Evolutionary conservation across 2,113 vertebrate species (phyloP).

Genomic region (Otolemur garnettii): DNA sequence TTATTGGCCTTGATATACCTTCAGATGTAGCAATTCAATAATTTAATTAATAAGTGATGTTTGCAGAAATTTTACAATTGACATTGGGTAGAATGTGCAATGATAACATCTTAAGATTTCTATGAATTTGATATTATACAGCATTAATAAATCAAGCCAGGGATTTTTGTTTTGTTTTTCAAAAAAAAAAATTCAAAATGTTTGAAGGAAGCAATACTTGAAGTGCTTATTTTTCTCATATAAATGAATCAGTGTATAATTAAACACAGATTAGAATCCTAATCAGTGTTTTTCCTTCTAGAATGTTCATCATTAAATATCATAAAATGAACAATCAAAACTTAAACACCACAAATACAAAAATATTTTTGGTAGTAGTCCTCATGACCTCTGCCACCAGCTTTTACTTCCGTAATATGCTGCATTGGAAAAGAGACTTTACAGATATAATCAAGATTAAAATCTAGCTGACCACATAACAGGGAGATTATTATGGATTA

Average conservation of each 20-base stretch:
- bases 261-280: neutral
- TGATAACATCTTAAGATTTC: neutral
- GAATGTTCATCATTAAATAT: too few relatives aligned
- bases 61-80: neutral
- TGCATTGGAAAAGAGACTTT: neutral
- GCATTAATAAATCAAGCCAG: neutral
- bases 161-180: neutral
- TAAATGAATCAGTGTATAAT: neutral
- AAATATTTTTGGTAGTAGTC: neutral
- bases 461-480: neutral
- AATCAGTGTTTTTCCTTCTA: neutral
- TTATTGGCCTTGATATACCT: neutral
- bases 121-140: neutral
- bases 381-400: neutral
- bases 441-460: neutral
- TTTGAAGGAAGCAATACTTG: neutral
- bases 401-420: neutral
- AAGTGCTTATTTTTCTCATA: neutral
- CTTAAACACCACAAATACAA: too few relatives aligned
- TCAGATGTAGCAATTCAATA: neutral
- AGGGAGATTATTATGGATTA: neutral
- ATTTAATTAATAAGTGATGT: conserved; percentile 5
- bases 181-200: neutral
- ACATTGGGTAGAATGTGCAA: neutral
- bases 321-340: too few relatives aligned